Base-by-base conservation (phyloP, 2,888 invertebrate species). In the Euphydryas editha region DNA sequence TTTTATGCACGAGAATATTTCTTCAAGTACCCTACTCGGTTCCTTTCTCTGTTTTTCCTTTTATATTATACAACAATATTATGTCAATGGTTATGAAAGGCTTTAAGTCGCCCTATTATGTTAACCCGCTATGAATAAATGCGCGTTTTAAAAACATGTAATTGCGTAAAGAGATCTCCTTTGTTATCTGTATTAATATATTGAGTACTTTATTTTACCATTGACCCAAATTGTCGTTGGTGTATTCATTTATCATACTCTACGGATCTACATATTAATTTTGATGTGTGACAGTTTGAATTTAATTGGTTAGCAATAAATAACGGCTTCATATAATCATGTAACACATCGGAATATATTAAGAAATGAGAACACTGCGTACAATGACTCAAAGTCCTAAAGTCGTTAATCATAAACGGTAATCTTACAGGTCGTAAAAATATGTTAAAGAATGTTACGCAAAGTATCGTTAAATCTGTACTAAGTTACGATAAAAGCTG, bases 401-500 rank as follows among this genome's bases (percentile, higher is more conserved):
- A 62, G 62, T 46, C 47, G 57, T 58, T 54, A 46, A 58, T 65
- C 62, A 49, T 60, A 58, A 60, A 69, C 66, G 63, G 49, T 57
- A 5, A 59, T 39, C 63, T 60, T 66, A 66, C 60, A 51, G 36
- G 60, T 63, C 56, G 60, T 65, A 66, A 69, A 69, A 69, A 54
- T 63, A 62, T 63, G 62, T 39, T 60, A 64, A 67, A 69, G 60
- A 66, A 60, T 37, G 63, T 59, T 63, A 56, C 58, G 65, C 55
- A 65, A 60, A 69, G 63, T 51, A 69, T 61, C 68, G 61, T 69
- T 69, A 70, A 68, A 63, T 63, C 47, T 56, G 47, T 51, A 30
- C 63, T 61, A 62, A 64, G 63, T 63, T 71, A 64, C 30, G 49
- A 59, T 67, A 68, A 62, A 59, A 69, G 66, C 65, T 68, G 69